Conservation (phyloP, 2,797 vertebrate genomes). For the Alca torda region DNA sequence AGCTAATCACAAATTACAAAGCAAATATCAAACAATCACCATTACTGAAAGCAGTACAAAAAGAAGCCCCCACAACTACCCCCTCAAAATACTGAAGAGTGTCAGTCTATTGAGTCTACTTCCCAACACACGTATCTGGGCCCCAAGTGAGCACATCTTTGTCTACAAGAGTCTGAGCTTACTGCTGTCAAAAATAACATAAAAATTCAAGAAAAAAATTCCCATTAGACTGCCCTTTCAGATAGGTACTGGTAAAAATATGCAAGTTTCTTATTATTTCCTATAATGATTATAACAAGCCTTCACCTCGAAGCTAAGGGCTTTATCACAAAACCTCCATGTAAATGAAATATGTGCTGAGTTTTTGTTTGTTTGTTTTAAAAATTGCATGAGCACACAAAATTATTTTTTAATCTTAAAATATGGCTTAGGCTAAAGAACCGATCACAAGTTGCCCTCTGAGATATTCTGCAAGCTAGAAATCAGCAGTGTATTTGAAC, state of each 20-base stretch:
- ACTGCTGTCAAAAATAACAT: background rate
- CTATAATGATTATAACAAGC: background rate
- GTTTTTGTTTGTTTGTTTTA: background rate
- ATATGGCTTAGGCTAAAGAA: background rate
- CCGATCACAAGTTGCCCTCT: background rate
- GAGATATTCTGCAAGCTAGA: background rate
- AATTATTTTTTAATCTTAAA: background rate
- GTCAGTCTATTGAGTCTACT: background rate
- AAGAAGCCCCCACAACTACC: background rate
- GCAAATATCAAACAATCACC: background rate
- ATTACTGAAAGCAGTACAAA: background rate
- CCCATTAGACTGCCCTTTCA: background rate
- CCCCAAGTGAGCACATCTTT: background rate
- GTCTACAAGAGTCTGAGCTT: background rate
- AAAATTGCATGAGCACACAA: background rate
- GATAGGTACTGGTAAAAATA: background rate
- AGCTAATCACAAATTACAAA: background rate
- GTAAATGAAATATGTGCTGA: background rate
- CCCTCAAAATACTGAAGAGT: background rate
- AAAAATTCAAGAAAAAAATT: background rate
- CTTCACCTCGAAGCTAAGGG: background rate
- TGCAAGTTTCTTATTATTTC: background rate
- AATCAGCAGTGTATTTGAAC: background rate
- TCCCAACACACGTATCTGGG: accelerated
- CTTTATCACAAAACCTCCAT: background rate